Percentiles rank a stretch among this genome's conserved stretches.
Evolutionary conservation across 2,888 invertebrate genomes (phyloP).

Genomic region (Cephus nigrinus): DNA sequence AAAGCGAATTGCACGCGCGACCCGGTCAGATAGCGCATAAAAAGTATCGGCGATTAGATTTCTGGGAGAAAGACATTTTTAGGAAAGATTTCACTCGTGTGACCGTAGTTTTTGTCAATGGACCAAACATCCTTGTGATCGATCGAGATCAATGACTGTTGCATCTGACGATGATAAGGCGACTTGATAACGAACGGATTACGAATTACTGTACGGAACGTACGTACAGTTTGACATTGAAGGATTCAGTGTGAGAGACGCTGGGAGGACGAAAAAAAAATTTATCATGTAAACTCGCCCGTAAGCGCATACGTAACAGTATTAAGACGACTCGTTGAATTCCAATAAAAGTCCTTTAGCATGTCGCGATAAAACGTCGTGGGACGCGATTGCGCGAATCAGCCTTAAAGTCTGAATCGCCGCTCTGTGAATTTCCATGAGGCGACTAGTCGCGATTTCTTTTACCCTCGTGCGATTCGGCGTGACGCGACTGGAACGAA

Average conservation of each 20-base stretch:
- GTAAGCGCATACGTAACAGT: neutral
- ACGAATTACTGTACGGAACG: neutral
- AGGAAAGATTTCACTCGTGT: neutral
- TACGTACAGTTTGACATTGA: neutral
- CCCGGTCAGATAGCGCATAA: neutral
- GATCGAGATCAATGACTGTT: neutral
- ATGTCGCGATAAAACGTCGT: neutral
- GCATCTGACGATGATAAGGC: neutral
- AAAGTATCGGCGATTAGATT: neutral
- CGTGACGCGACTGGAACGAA: neutral
- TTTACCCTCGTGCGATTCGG: neutral
- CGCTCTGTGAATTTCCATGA: neutral
- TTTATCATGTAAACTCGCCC: neutral
- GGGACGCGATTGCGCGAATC: neutral
- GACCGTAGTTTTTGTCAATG: neutral
- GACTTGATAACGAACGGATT: neutral
- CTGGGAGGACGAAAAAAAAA: neutral
- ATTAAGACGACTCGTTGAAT: neutral
- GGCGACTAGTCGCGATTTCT: neutral
- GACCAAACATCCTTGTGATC: too few species aligned
- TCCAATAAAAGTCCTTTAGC: neutral
- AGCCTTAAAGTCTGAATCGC: neutral
- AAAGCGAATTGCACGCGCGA: neutral
- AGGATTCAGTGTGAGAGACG: neutral
- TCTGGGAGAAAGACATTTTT: neutral